These are phyloP conservation scores for Catharus bicknelli DNA, from an alignment of 2,113 vertebrate genomes.

Conservation along the genomic window DNA sequence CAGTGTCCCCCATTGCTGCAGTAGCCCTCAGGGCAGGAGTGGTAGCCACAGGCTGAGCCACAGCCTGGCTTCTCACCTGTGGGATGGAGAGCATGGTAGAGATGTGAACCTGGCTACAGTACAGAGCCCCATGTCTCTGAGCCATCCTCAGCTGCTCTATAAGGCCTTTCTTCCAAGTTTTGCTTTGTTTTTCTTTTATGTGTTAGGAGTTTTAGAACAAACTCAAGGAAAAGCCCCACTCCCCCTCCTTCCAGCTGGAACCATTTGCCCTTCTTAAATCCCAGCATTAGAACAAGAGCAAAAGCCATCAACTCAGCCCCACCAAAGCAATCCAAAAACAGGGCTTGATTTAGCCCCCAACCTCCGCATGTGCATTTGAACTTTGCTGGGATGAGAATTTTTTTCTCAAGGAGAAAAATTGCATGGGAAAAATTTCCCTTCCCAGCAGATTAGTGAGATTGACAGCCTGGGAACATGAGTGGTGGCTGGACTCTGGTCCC, in stretches of 20 bases:
- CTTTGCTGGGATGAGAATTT: not conserved
- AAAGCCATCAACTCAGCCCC: not conserved
- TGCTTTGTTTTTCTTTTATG: not conserved
- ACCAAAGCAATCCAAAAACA: not conserved
- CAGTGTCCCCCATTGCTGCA: slow-evolving; percentile 15
- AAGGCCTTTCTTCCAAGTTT: not conserved
- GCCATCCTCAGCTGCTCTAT: not conserved
- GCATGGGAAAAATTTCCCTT: not conserved
- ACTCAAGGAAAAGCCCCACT: not conserved
- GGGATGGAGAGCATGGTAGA: not conserved
- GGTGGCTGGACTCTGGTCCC: not conserved
- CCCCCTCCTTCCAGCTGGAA: not conserved
- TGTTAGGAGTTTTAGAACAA: not conserved
- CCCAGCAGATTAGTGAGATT: not conserved
- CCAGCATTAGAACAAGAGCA: not conserved
- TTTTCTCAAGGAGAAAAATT: not conserved
- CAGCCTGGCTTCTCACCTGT: not conserved
- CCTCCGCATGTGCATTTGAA: not conserved
- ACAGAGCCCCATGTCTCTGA: not conserved
- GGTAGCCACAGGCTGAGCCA: not conserved
- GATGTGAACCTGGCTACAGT: not conserved
- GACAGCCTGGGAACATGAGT: not conserved
- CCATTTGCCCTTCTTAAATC: not conserved
- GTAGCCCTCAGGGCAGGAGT: not conserved
- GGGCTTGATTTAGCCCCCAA: not conserved